These are phyloP conservation scores for Hemibagrus wyckioides DNA, from an alignment of 2,113 vertebrate species.

Conservation along the genomic window DNA sequence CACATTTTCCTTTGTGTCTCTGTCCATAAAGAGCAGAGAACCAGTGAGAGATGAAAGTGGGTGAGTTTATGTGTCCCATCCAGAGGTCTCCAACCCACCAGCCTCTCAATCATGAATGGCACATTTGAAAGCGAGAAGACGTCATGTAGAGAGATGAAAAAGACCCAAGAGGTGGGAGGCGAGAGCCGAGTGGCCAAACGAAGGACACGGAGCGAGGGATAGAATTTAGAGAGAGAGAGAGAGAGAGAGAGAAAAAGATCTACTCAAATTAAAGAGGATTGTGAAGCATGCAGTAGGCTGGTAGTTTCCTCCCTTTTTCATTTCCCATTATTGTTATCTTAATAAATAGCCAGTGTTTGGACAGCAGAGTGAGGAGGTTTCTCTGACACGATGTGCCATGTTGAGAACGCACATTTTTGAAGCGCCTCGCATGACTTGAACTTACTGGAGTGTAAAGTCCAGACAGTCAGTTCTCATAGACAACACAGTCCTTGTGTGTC, in stretches of 20 bases:
- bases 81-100: constrained; percentile 60
- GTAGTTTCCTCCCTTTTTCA: constrained; percentile 55
- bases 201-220: neutral
- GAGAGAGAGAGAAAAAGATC: neutral
- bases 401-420: constrained; percentile 76
- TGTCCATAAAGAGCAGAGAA: neutral
- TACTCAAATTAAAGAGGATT: constrained; percentile 1
- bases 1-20: neutral
- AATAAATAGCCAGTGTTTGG: constrained; percentile 67
- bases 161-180: neutral
- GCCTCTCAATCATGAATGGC: constrained; percentile 66
- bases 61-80: constrained; percentile 66
- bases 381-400: constrained; percentile 54
- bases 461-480: constrained; percentile 68
- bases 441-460: constrained; percentile 73
- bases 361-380: constrained; percentile 63
- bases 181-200: neutral
- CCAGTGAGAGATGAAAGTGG: constrained; percentile 54
- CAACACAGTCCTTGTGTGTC: constrained; percentile 32
- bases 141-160: constrained; percentile 42
- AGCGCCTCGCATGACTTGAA: constrained; percentile 73
- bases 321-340: constrained; percentile 72
- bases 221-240: neutral
- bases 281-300: constrained; percentile 59
- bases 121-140: constrained; percentile 59